These are phyloP conservation scores for Rhimphoctona megacephalus DNA, from an alignment of 2,888 invertebrate species.

Conservation along the genomic window DNA sequence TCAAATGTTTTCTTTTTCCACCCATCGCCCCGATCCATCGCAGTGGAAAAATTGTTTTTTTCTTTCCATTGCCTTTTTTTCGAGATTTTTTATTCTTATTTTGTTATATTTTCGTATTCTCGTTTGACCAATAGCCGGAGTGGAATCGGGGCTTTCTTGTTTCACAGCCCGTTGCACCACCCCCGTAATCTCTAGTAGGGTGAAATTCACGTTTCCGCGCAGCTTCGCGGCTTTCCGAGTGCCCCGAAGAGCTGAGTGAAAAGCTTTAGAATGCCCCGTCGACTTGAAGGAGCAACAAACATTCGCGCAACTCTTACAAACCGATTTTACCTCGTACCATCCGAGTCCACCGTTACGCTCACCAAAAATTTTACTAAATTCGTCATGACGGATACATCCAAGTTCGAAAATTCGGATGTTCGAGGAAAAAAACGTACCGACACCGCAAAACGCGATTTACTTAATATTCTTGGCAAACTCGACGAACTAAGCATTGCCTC, in stretches of 20 bases:
- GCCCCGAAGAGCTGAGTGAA: constrained; percentile 1
- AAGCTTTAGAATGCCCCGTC: constrained; percentile 57
- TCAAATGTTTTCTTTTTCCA: constrained; percentile 31
- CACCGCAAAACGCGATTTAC: constrained; percentile 75
- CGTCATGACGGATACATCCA: constrained; percentile 73
- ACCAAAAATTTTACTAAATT: constrained; percentile 11
- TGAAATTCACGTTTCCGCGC: constrained; percentile 60
- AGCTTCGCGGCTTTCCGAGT: constrained; percentile 62
- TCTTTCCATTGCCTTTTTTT: background rate
- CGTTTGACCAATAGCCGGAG: constrained; percentile 50
- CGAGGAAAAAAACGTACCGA: constrained; percentile 69
- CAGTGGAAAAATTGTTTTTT: constrained; percentile 40
- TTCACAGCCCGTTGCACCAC: constrained; percentile 78
- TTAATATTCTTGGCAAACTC: constrained; percentile 73
- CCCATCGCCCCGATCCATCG: constrained; percentile 1
- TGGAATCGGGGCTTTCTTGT: constrained; percentile 72
- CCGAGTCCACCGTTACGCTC: constrained; percentile 28
- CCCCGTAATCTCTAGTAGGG: constrained; percentile 67
- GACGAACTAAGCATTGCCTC: constrained; percentile 64
- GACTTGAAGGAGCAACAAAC: constrained; percentile 59
- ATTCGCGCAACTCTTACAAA: constrained; percentile 51
- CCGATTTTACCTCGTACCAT: background rate
- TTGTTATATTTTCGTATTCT: constrained; percentile 34
- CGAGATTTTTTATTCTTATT: constrained; percentile 23
- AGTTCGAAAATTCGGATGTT: constrained; percentile 45